Evolutionary conservation across 2,888 invertebrate species (phyloP).

Genomic region (Peribatodes rhomboidaria): DNA sequence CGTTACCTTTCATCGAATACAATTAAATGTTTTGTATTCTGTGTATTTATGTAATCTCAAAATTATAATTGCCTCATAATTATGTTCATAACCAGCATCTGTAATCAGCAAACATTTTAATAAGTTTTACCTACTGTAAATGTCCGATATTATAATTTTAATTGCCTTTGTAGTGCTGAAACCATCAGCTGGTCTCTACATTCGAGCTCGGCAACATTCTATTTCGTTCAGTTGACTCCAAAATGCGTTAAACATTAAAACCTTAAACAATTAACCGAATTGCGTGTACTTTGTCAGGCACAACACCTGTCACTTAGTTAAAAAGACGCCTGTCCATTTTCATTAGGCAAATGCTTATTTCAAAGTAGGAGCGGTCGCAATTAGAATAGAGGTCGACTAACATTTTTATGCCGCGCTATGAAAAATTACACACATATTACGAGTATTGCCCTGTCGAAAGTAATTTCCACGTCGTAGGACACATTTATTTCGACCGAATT

Average conservation of each 20-base stretch:
- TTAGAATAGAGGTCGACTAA: slow-evolving; percentile 66
- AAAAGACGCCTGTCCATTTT: slow-evolving; percentile 72
- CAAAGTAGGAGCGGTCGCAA: slow-evolving; percentile 56
- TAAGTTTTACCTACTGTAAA: neutral
- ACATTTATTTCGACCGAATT: neutral
- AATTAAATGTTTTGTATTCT: no score
- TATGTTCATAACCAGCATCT: no score
- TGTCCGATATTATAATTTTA: neutral
- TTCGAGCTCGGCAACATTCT: neutral
- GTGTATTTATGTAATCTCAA: neutral
- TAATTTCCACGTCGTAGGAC: slow-evolving; percentile 12
- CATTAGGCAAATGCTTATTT: slow-evolving; percentile 69
- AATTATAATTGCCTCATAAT: neutral
- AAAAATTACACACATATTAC: slow-evolving; percentile 54
- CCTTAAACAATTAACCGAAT: slow-evolving; percentile 66
- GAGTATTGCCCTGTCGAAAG: slow-evolving; percentile 30
- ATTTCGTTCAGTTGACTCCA: neutral
- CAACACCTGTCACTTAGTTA: slow-evolving; percentile 60
- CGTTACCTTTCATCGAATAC: no score
- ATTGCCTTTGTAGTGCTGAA: neutral
- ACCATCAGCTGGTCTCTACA: neutral
- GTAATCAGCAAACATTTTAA: neutral
- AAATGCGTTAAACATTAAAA: slow-evolving; percentile 31
- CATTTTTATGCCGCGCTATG: slow-evolving; percentile 66
- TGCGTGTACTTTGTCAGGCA: slow-evolving; percentile 56